These are phyloP conservation scores for Lophius americanus DNA, from an alignment of 2,797 vertebrate genomes.

Conservation along the genomic window DNA sequence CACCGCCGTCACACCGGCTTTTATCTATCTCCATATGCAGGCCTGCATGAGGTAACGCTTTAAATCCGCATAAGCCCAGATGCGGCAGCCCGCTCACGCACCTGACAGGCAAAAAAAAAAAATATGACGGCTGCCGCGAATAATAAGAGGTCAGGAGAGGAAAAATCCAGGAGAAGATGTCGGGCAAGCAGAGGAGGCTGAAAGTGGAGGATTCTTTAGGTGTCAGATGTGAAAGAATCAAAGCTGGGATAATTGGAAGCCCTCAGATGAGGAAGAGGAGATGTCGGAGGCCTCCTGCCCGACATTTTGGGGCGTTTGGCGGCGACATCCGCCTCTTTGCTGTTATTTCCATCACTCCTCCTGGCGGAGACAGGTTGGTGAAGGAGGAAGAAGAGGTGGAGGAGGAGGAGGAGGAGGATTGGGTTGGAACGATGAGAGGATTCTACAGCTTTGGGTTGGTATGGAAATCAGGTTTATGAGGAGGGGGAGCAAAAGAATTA, in stretches of 20 bases:
- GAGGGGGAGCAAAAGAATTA: background rate
- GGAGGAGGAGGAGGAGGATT: conserved; percentile 17
- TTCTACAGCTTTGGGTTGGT: conserved; percentile 63
- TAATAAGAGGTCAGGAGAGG: conserved; percentile 41
- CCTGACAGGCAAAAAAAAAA: conserved; percentile 29
- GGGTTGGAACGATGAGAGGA: conserved; percentile 54
- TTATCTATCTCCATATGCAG: conserved; percentile 51
- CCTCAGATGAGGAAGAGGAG: conserved; percentile 18
- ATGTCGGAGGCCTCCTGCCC: conserved; percentile 41
- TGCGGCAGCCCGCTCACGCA: conserved; percentile 28
- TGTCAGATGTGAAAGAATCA: conserved; percentile 29
- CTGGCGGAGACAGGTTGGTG: conserved; percentile 44
- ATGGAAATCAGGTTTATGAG: conserved; percentile 68
- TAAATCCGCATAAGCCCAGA: conserved; percentile 46
- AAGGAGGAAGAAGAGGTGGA: conserved; percentile 27
- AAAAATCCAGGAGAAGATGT: conserved; percentile 11
- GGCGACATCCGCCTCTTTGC: conserved; percentile 55
- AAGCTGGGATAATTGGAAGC: conserved; percentile 12
- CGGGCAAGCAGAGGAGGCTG: background rate
- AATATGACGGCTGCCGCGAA: conserved; percentile 34
- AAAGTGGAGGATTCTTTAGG: conserved; percentile 3
- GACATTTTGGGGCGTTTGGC: conserved; percentile 45
- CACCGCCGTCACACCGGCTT: conserved; percentile 50
- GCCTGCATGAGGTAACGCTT: conserved; percentile 45
- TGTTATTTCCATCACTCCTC: conserved; percentile 56